These are phyloP conservation scores for Lithobates sylvaticus DNA, from an alignment of 2,797 vertebrate species.

Conservation along the genomic window DNA sequence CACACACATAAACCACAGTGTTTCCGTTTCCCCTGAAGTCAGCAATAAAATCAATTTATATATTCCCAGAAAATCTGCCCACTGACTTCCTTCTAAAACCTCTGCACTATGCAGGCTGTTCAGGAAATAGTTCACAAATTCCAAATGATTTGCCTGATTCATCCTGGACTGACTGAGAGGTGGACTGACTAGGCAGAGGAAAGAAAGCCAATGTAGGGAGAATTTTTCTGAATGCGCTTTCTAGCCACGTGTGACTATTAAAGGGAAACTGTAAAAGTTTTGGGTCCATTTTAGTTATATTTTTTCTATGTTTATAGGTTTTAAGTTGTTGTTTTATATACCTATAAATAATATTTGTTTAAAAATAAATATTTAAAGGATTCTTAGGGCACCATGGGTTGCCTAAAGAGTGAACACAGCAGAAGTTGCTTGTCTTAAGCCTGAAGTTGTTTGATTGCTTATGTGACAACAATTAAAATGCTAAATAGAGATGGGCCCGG, in stretches of 20 bases:
- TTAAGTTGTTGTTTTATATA: no score
- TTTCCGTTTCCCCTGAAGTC: slow-evolving; percentile 57
- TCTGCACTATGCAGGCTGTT: slow-evolving; percentile 6
- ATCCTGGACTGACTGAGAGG: background rate
- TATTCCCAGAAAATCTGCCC: slow-evolving; percentile 58
- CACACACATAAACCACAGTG: slow-evolving; percentile 54
- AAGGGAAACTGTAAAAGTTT: background rate
- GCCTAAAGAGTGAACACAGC: no score
- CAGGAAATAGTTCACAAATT: slow-evolving; percentile 26
- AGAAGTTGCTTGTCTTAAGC: no score
- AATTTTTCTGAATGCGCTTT: background rate
- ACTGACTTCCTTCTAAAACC: slow-evolving; percentile 48
- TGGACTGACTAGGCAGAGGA: background rate
- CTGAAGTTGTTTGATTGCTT: no score
- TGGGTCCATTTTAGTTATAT: no score
- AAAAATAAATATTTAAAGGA: no score
- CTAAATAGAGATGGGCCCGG: no score
- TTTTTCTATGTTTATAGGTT: no score
- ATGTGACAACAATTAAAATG: no score
- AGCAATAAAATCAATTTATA: slow-evolving; percentile 60
- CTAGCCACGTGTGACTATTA: background rate
- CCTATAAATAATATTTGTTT: no score
- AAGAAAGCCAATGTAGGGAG: slow-evolving; percentile 11
- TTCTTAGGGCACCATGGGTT: no score
- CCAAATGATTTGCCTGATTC: slow-evolving; percentile 8